Base-by-base conservation (phyloP, 2,797 vertebrate species). In the Pyrrhura leucotis region DNA sequence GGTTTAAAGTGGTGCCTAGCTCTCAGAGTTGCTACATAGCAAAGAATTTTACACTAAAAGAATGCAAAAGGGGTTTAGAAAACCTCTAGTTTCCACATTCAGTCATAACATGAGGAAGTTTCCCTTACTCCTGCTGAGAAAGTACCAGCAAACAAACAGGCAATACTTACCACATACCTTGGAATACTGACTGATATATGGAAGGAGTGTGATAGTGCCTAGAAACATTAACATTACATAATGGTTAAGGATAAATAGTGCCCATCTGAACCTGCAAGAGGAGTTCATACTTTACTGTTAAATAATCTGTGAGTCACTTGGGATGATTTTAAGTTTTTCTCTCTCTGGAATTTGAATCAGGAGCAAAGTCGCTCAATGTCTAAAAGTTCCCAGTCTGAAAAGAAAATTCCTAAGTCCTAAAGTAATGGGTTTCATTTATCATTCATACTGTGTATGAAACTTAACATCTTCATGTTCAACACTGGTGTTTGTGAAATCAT, bases 321-420 rank as follows among this genome's bases (percentile, higher is more conserved):
- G 35, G 42, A 87, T 67, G 37, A 89, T 58, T 71, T 71, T 42
- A 66, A 87, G 39, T 23, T 86, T 62, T 91, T 89, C 22, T 90
- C 48, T 84, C 62, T 61, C 63, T 0, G 2, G 74, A 88, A 79
- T 62, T 23, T 33, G 61, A 79, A 79, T 82, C 50, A 17, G 59
- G 35, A 90, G 45, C n/a, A 87, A 63, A 79, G 31, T 59, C 89
- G 56, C 87, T 74, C 78, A 82, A 29, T 31, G 56, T 63, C 71
- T 69, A 23, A 59, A 92, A 82, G 14, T 63, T 51, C 78, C 45
- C 39, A 12, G 39, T 63, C 63, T 26, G 37, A 85, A 93, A 87
- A 47, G 59, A 93, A 92, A 95, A 92, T 79, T 87, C 81, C 40
- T 47, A 63, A 63, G 14, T 50, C 56, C 63, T 90, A 71, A 91